Conservation (phyloP, 2,888 invertebrate genomes). For the Caenorhabditis sulstoni region DNA sequence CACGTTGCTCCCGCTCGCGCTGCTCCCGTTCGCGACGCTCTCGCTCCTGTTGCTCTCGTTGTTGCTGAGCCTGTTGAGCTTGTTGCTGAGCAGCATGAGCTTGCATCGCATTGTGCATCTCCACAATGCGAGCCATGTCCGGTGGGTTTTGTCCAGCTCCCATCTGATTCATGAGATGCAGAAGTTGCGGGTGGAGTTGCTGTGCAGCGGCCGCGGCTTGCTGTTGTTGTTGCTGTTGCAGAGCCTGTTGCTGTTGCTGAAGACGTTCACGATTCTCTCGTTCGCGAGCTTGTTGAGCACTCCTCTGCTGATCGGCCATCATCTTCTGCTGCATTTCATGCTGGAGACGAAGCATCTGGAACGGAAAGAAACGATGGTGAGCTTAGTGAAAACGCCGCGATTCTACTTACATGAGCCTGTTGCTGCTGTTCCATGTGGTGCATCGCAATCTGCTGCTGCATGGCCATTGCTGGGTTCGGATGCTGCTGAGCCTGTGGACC, state of each 20-base stretch:
- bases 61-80: constrained; percentile 27
- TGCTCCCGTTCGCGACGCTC: constrained; percentile 37
- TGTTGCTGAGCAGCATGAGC: constrained; percentile 13
- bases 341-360: constrained; percentile 33
- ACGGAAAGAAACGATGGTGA: background rate
- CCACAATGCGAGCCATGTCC: constrained; percentile 11
- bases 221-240: constrained; percentile 43
- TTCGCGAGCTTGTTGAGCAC: constrained; percentile 21
- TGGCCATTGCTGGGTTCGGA: background rate
- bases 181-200: constrained; percentile 16
- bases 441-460: constrained; percentile 16
- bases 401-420: constrained; percentile 6
- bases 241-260: constrained; percentile 24
- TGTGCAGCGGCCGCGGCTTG: constrained; percentile 25
- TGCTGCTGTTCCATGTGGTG: constrained; percentile 26
- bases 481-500: constrained; percentile 14
- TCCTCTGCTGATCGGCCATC: constrained; percentile 21
- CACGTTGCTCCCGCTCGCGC: constrained; percentile 41
- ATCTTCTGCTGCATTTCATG: constrained; percentile 25
- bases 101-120: background rate
- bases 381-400: background rate
- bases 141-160: background rate
- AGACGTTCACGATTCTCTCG: constrained; percentile 24
- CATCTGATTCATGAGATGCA: constrained; percentile 6
- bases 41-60: constrained; percentile 49